Conservation (phyloP, 2,797 vertebrate species). For the Peromyscus eremicus region DNA sequence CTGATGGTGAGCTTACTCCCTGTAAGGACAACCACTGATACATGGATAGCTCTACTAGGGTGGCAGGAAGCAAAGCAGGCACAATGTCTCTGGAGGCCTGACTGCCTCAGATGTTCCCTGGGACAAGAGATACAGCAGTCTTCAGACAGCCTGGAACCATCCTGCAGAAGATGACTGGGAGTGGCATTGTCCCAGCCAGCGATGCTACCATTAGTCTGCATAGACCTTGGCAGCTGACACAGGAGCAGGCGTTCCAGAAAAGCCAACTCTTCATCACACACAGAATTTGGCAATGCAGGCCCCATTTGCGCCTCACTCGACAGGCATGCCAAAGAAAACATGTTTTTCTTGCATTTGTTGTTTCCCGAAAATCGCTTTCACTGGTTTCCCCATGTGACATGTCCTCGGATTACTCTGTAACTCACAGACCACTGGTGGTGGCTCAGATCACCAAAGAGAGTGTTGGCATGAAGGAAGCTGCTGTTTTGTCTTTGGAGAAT, state of each 20-base stretch:
- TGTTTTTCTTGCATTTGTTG: conserved; percentile 77
- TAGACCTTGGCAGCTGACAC: neutral
- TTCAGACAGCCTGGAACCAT: neutral
- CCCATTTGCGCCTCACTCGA: conserved; percentile 44
- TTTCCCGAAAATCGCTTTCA: conserved; percentile 83
- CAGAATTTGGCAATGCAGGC: conserved; percentile 61
- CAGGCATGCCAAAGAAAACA: conserved; percentile 79
- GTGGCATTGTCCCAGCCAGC: neutral
- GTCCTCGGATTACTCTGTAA: conserved; percentile 80
- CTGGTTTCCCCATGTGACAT: conserved; percentile 76
- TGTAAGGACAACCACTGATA: neutral
- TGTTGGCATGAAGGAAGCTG: neutral
- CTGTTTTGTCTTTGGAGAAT: neutral
- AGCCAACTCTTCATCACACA: conserved; percentile 62
- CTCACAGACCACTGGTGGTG: conserved; percentile 60
- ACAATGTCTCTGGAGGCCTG: neutral
- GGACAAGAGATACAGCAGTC: neutral
- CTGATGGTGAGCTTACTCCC: neutral
- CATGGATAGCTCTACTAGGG: neutral
- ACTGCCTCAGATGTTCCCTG: neutral
- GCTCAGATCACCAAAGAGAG: conserved; percentile 70
- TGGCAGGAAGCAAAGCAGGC: accelerated
- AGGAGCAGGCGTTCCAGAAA: neutral
- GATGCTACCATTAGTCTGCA: neutral
- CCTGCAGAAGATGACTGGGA: neutral